Percentiles rank a stretch among this genome's conserved stretches.
Evolutionary conservation across 2,888 invertebrate genomes (phyloP).

Genomic region (Leucania comma): DNA sequence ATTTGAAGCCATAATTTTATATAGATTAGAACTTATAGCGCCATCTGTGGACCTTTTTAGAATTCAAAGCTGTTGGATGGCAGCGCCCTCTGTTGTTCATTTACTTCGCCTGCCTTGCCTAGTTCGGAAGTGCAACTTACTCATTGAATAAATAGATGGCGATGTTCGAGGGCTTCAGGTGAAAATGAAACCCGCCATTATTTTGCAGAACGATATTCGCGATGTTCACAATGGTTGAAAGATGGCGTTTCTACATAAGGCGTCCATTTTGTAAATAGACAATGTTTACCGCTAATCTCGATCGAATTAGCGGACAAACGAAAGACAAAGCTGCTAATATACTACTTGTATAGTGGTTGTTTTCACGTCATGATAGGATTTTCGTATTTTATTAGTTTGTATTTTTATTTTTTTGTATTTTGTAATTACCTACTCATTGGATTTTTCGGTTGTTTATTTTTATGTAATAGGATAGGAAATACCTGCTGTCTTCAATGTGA

Average conservation of each 20-base stretch:
- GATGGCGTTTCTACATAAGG: conserved; percentile 58
- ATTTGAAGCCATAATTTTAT: neutral
- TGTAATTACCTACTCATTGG: conserved; percentile 5
- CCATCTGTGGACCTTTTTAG: conserved; percentile 31
- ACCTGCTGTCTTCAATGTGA: neutral
- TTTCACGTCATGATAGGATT: conserved; percentile 8
- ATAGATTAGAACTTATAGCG: conserved; percentile 14
- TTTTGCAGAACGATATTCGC: conserved; percentile 45
- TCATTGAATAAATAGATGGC: conserved; percentile 47
- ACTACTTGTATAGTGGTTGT: conserved; percentile 18
- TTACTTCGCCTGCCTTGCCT: neutral
- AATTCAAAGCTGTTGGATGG: too few relatives aligned
- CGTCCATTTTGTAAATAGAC: conserved; percentile 66
- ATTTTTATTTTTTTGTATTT: conserved; percentile 19
- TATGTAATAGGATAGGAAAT: conserved; percentile 1
- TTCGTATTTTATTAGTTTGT: conserved; percentile 13
- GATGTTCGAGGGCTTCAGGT: neutral
- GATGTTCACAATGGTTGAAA: conserved; percentile 58
- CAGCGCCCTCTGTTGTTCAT: conserved; percentile 38
- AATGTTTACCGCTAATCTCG: conserved; percentile 58
- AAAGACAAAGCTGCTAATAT: conserved; percentile 14
- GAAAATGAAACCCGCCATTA: conserved; percentile 27
- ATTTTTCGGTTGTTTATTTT: conserved; percentile 29
- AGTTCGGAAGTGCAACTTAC: conserved; percentile 12
- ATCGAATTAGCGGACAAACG: conserved; percentile 32